phyloP scores from a whole-genome alignment of 2,888 invertebrate species.

The Pseudococcus jackbeardsleyi region DNA sequence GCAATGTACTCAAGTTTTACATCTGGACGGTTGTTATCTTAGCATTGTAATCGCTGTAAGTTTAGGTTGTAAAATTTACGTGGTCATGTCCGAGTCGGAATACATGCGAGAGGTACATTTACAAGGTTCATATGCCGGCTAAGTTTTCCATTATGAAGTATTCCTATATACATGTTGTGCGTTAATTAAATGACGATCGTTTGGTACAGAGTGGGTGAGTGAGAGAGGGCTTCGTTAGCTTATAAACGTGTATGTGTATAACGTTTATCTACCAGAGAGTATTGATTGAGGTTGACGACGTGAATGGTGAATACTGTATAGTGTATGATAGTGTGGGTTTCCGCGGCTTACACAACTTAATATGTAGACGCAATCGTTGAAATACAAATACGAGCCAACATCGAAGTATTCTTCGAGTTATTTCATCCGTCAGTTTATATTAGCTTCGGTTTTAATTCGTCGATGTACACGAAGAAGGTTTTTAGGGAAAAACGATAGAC shows the following conservation, averaged over 20 bases:
- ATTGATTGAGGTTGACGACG: constrained; percentile 36
- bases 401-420: not conserved
- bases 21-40: constrained; percentile 40
- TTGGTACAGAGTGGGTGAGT: not conserved
- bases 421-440: not conserved
- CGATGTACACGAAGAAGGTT: too few relatives aligned
- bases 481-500: not conserved
- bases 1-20: constrained; percentile 13
- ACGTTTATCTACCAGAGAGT: not conserved
- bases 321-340: not conserved
- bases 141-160: constrained; percentile 10
- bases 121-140: constrained; percentile 16
- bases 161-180: constrained; percentile 6
- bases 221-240: not conserved
- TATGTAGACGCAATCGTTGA: not conserved
- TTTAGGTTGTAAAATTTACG: constrained; percentile 34
- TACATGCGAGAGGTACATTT: not conserved
- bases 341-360: constrained; percentile 9
- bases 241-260: not conserved
- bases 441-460: constrained; percentile 14
- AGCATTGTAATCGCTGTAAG: constrained; percentile 43
- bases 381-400: not conserved
- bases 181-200: constrained; percentile 37
- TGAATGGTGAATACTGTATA: not conserved
- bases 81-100: not conserved